These are phyloP conservation scores for Operophtera brumata DNA, from an alignment of 2,888 invertebrate species.

Conservation along the genomic window DNA sequence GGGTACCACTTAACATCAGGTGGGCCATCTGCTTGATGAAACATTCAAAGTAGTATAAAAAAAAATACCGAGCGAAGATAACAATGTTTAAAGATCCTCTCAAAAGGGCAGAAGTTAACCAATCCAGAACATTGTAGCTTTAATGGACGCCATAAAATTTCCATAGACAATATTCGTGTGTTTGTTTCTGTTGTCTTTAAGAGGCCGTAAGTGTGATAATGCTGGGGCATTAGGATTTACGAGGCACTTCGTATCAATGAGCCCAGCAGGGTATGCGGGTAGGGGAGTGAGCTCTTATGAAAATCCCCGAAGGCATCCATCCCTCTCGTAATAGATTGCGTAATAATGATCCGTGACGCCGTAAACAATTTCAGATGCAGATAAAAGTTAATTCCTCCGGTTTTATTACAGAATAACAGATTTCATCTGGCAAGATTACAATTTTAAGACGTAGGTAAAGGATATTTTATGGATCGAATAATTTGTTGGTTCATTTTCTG, in stretches of 20 bases:
- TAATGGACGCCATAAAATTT: slow-evolving; percentile 29
- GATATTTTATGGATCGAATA: slow-evolving; percentile 14
- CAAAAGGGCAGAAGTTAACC: slow-evolving; percentile 7
- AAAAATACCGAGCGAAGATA: not conserved
- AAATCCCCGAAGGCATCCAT: slow-evolving; percentile 41
- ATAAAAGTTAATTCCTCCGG: slow-evolving; percentile 27
- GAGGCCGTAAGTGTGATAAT: slow-evolving; percentile 38
- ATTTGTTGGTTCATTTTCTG: slow-evolving; percentile 12
- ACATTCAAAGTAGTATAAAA: too few species aligned
- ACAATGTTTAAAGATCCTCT: not conserved
- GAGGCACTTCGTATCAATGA: slow-evolving; percentile 54
- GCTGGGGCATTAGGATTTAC: slow-evolving; percentile 55
- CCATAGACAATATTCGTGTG: slow-evolving; percentile 36
- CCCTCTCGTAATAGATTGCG: slow-evolving; percentile 35
- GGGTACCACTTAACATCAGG: too few species aligned
- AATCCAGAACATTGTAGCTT: slow-evolving; percentile 26
- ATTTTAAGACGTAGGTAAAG: slow-evolving; percentile 14
- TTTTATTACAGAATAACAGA: slow-evolving; percentile 25
- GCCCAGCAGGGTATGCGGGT: slow-evolving; percentile 34
- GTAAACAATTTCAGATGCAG: slow-evolving; percentile 29
- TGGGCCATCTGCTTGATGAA: too few species aligned
- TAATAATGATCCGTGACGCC: slow-evolving; percentile 25
- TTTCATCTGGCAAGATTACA: slow-evolving; percentile 22
- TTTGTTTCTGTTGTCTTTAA: slow-evolving; percentile 35
- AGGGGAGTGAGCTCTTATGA: slow-evolving; percentile 45